A percentile compares a stretch with the other conserved stretches of the same genome.
These are phyloP conservation scores for Mohoua ochrocephala DNA, from an alignment of 2,113 vertebrate genomes.

Conservation along the genomic window DNA sequence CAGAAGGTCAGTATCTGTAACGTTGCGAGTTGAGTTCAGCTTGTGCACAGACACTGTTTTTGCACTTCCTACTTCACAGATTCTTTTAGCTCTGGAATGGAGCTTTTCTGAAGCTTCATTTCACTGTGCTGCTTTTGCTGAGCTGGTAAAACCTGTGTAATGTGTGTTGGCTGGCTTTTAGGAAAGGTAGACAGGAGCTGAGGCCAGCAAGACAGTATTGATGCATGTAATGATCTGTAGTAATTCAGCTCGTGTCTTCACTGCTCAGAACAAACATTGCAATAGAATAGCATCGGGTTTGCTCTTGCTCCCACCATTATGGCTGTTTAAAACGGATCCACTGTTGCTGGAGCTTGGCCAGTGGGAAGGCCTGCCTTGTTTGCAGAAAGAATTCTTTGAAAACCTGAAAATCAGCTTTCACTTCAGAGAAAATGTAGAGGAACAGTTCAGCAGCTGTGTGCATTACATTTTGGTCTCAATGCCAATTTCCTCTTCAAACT, in stretches of 20 bases:
- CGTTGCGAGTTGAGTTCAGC: not conserved
- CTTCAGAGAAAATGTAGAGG: not conserved
- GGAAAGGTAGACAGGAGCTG: not conserved
- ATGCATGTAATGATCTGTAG: constrained; percentile 11
- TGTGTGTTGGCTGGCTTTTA: not conserved
- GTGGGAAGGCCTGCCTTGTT: not conserved
- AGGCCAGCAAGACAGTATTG: constrained; percentile 3
- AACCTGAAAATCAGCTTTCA: not conserved
- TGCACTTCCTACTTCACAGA: not conserved
- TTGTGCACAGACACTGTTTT: not conserved
- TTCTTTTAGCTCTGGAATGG: not conserved
- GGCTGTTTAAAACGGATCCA: not conserved
- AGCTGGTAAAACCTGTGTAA: not conserved
- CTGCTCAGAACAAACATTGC: not conserved
- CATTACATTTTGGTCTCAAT: not conserved
- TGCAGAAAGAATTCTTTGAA: not conserved
- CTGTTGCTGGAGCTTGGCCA: not conserved
- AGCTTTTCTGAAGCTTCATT: not conserved
- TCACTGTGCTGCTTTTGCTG: not conserved
- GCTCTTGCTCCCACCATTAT: not conserved
- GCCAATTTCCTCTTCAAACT: not conserved
- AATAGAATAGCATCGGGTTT: not conserved
- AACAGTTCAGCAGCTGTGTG: not conserved
- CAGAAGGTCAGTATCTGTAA: constrained; percentile 81
- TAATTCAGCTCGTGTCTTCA: not conserved